Evolutionary conservation across 2,797 vertebrate genomes (phyloP).

Genomic region (Coregonus suidteri): DNA sequence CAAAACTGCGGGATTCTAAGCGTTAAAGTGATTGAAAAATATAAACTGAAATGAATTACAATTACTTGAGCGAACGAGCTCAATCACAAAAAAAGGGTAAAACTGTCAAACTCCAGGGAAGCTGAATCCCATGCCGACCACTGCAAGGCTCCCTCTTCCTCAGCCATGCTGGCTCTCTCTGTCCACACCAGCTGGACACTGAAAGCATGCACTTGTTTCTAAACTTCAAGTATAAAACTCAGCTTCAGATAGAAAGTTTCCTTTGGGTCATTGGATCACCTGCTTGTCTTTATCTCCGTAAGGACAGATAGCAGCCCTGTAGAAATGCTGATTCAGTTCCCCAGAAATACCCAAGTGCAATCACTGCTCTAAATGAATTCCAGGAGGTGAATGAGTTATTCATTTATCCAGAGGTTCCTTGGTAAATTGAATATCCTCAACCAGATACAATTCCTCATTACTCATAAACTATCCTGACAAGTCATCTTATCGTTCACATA

Average conservation of each 20-base stretch:
- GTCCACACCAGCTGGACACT: not conserved
- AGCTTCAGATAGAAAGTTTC: not conserved
- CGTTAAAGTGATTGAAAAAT: not conserved
- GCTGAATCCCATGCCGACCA: conserved; percentile 86
- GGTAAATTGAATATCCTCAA: too few species aligned
- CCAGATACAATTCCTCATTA: not conserved
- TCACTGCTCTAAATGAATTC: too few species aligned
- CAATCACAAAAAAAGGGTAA: not conserved
- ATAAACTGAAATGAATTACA: not conserved
- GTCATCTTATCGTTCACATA: too few species aligned
- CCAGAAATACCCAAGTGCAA: too few species aligned
- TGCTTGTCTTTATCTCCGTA: not conserved
- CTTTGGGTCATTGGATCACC: not conserved
- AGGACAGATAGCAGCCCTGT: not conserved
- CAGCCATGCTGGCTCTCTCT: conserved; percentile 59
- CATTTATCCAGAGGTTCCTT: not conserved
- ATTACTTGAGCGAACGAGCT: not conserved
- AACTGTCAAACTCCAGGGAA: conserved; percentile 77
- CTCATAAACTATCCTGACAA: too few species aligned
- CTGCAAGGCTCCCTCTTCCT: conserved; percentile 72
- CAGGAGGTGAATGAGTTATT: too few species aligned
- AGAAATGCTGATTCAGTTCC: not conserved
- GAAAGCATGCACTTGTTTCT: not conserved
- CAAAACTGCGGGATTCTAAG: too few species aligned
- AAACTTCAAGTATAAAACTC: not conserved